These are phyloP conservation scores for Anguilla anguilla DNA, from an alignment of 2,797 vertebrate genomes.

Conservation along the genomic window DNA sequence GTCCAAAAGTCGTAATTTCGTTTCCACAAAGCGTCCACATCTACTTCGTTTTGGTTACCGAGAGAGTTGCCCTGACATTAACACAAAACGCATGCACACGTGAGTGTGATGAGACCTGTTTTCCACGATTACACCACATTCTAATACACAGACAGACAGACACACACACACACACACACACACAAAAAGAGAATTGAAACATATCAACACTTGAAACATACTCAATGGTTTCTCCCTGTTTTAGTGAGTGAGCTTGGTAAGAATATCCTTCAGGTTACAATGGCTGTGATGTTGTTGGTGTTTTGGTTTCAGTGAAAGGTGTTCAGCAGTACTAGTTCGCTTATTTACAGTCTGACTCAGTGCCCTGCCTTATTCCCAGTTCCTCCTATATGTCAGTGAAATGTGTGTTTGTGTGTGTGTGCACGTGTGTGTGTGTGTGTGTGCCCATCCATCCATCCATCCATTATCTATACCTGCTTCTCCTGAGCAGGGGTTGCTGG, in stretches of 20 bases:
- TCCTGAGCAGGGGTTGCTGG: too few species aligned
- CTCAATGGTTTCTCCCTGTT: background rate
- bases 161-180: background rate
- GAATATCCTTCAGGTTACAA: background rate
- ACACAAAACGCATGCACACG: background rate
- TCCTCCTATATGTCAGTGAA: background rate
- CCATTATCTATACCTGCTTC: too few species aligned
- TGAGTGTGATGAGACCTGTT: background rate
- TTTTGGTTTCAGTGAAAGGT: background rate
- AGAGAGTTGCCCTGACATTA: background rate
- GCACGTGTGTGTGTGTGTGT: background rate
- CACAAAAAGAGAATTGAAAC: background rate
- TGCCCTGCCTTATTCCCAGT: background rate
- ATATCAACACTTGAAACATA: background rate
- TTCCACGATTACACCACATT: background rate
- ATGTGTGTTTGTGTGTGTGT: background rate
- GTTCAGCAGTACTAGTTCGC: background rate
- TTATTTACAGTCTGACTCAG: background rate
- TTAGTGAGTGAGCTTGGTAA: background rate
- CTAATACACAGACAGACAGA: background rate
- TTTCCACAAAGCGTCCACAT: background rate
- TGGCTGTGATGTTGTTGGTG: background rate
- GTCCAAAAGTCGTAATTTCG: background rate
- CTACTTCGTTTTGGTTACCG: background rate
- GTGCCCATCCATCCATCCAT: too few species aligned